Base-by-base conservation (phyloP, 2,797 vertebrate species). In the Crocodylus rhombifer region DNA sequence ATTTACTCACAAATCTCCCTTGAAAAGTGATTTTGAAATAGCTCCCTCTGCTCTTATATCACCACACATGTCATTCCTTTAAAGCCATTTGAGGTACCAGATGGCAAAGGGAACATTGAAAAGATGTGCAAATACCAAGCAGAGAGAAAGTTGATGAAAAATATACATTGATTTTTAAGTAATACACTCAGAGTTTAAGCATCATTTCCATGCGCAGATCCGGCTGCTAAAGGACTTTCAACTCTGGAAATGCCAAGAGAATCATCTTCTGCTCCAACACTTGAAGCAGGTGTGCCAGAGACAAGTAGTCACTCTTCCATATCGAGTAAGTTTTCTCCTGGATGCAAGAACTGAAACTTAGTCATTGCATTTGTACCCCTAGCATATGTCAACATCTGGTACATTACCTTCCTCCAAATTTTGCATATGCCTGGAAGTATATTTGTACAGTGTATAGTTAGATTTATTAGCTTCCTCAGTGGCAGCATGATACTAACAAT, bases 191-290 rank as follows among this genome's bases (percentile, higher is more conserved):
- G 69, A 88, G 60, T 90, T 95, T 89, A 95, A 94, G 42, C 71
- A 87, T 2, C 17, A 30, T 96, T 97, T 97, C 98, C 96, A 90
- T 95, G 97, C 98, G 82, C 98, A 99, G 99, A 99, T 98, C 97
- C 98, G 92, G 94, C 97, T 90, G 67, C 95, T 84, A 99, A 99
- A 98, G 98, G 98, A 97, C 98, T 99, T 97, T 99, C 99, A 84
- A 98, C 99, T 55, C 97, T 99, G 98, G 99, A 99, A 98, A 99
- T 99, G 98, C 99, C 99, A 61, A 98, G 99, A 95, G 99, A 99
- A 97, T 99, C 99, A 36, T 98, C 99, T 11, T 99, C 99, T 88
- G 99, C 99, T 77, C 99, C 99, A 7, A 99, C 99, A 2, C 98
- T 99, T 73, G 99, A 99, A 98, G 99, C 99, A 91, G 98, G 98